Evolutionary conservation across 2,113 vertebrate species (phyloP), one percentile per base, ranked within the genome.

Genomic region (Grammomys dolichurus): DNA sequence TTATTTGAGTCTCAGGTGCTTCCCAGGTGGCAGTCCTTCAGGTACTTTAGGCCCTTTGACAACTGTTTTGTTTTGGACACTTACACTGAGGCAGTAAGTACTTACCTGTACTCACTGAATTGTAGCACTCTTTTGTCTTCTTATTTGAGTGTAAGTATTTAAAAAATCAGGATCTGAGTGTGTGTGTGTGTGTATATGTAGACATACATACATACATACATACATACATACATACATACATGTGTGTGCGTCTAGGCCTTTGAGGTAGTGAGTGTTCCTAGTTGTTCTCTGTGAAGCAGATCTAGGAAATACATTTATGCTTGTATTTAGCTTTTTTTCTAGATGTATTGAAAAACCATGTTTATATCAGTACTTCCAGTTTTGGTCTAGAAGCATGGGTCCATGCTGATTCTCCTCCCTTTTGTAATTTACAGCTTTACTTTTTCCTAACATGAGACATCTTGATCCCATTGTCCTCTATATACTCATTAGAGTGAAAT

Each of bases 341-440:
- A 0, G 72, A 11, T 69, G 7, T 76, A 26, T 40, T 72, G n/a
- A 90, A 94, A 92, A 48, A 5, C 7, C 3, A 31, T 87, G 14
- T 85, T 86, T 65, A 85, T 78, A 77, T 19, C n/a, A 85, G 5
- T 75, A 65, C 10, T 48, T 73, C 46, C 14, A 67, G 17, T 88
- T 95, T 43, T 46, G 46, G 28, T 91, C 54, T 95, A 80, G 60
- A 36, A 67, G 46, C 24, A 3, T 63, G 81, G 65, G 17, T 85
- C 33, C 51, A 40, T 88, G 72, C 76, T 76, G 56, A 87, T 95
- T 95, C 58, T 91, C 90, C 58, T 89, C 70, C 22, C n/a, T 92
- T 94, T 3, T 22, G 2, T 82, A n/a, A 56, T 92, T 75, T 87
- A 43, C 63, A 85, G 76, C 69, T 95, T 82, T 46, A 11, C 16